Base-by-base conservation (phyloP, 2,888 invertebrate genomes). In the Uropetala carovei region DNA sequence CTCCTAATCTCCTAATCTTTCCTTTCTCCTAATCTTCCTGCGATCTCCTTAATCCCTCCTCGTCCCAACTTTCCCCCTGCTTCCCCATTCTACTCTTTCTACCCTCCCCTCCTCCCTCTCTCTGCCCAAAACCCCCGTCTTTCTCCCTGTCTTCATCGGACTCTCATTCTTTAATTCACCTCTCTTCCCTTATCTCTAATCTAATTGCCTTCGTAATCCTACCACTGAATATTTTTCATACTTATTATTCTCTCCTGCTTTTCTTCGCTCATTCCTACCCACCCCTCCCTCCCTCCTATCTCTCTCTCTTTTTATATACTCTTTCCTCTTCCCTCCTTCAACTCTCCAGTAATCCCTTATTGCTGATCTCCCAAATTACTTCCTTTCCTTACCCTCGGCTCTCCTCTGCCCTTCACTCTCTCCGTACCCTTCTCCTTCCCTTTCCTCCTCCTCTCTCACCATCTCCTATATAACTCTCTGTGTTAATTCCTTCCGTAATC, bases 161-260 rank as follows among this genome's bases (percentile, higher is more conserved):
- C 68, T 22, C n/a, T 5, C 68, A n/a, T 22, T 68, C 68, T 68
- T 43, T n/a, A 22, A 68, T n/a, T 68, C 68, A 11, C 68, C 68
- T 68, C 27, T 18, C 27, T 10, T 75, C 75, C 75, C 9, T 89
- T 64, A 89, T 89, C 89, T 56, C 64, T 64, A 11, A 89, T 89
- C 89, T 89, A 89, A 89, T 89, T 89, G 89, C 64, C 64, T 43
- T 58, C 89, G 60, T 89, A 89, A 89, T 89, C 89, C 64, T 27
- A n/a, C 89, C 60, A 89, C 60, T 89, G 89, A 89, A 89, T 89
- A 89, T 89, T 89, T 68, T 64, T 58, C 16, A 89, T 60, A 64
- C 60, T 89, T 89, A 89, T 89, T 58, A 60, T 43, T 56, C 75
- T 75, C 11, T 11, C 75, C 22, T 75, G 22, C 75, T 75, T 27